A percentile compares a stretch with the other conserved stretches of the same genome.
phyloP scores from a whole-genome alignment of 2,113 vertebrate species.

The Probosciger aterrimus region DNA sequence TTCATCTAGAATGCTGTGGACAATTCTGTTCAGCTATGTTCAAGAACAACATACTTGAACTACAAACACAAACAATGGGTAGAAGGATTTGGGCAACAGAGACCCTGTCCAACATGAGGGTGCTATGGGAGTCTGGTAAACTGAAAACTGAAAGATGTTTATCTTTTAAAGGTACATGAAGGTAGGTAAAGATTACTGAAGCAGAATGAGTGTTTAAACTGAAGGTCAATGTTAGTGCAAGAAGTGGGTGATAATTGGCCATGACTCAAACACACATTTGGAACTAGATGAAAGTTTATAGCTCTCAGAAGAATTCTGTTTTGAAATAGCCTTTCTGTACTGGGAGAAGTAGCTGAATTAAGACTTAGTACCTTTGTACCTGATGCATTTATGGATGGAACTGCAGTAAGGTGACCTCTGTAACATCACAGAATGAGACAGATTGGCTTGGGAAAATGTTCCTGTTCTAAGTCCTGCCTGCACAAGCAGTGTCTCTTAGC shows the following conservation, averaged over 20 bases:
- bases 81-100: background rate
- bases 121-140: background rate
- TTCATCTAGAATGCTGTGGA: background rate
- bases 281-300: background rate
- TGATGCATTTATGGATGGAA: background rate
- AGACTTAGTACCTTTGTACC: background rate
- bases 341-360: background rate
- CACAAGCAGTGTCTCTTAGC: background rate
- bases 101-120: rapidly evolving
- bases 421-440: background rate
- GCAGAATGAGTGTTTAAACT: background rate
- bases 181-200: background rate
- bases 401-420: background rate
- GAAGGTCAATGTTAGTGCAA: background rate
- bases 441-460: background rate
- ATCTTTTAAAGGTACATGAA: background rate
- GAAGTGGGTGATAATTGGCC: background rate
- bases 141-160: background rate
- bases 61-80: background rate
- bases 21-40: background rate
- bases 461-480: background rate
- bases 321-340: background rate
- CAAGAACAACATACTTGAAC: background rate
- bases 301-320: background rate
- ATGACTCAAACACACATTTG: background rate